phyloP scores from a whole-genome alignment of 2,797 vertebrate species.

The Tympanoctomys barrerae region DNA sequence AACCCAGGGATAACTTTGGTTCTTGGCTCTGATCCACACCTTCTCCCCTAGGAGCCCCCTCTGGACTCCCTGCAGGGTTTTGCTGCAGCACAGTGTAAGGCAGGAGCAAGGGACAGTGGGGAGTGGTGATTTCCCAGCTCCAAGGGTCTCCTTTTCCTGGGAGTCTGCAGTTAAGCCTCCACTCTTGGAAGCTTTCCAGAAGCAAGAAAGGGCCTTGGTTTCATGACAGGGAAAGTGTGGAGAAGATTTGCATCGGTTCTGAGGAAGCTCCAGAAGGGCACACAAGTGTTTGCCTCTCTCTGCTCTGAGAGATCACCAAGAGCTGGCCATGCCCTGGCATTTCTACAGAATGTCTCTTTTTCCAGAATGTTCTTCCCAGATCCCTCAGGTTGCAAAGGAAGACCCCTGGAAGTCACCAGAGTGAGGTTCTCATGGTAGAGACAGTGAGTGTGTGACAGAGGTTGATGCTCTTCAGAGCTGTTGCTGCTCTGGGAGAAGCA shows the following conservation, averaged over 20 bases:
- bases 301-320: constrained; percentile 8
- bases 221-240: background rate
- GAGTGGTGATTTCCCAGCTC: background rate
- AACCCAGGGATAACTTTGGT: background rate
- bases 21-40: background rate
- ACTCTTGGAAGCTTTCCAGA: constrained; percentile 26
- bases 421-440: background rate
- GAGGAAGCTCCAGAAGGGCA: background rate
- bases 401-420: background rate
- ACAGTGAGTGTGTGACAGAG: background rate
- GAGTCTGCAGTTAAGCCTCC: background rate
- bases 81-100: background rate
- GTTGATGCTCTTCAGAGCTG: background rate
- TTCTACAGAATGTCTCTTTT: constrained; percentile 25
- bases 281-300: background rate
- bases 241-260: background rate
- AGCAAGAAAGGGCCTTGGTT: background rate
- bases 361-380: constrained; percentile 5
- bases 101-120: background rate
- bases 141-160: background rate
- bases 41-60: background rate
- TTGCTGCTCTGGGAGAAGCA: background rate
- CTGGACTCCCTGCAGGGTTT: background rate
- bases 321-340: background rate
- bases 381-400: background rate